Evolutionary conservation across 2,113 vertebrate species (phyloP).

Genomic region (Fukomys damarensis): DNA sequence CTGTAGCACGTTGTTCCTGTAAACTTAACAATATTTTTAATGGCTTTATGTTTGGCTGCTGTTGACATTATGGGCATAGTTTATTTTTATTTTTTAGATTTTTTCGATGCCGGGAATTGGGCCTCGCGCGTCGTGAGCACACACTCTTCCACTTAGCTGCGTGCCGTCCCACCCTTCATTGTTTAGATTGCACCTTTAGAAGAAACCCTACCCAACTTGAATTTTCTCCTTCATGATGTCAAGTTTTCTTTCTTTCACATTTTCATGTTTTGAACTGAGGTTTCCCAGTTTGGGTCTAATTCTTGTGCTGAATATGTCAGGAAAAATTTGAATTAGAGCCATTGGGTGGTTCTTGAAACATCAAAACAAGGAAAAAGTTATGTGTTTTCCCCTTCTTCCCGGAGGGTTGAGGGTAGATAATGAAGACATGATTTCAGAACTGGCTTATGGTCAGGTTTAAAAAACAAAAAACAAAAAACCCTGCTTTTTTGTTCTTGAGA

Average conservation of each 20-base stretch:
- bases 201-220: background rate
- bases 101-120: background rate
- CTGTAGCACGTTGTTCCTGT: conserved; percentile 78
- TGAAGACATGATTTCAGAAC: conserved; percentile 59
- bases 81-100: background rate
- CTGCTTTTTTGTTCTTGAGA: background rate
- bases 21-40: conserved; percentile 67
- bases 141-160: too few species aligned
- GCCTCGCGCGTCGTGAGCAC: too few species aligned
- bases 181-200: background rate
- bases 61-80: background rate
- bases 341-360: conserved; percentile 65
- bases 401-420: conserved; percentile 13
- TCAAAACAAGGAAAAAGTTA: conserved; percentile 59
- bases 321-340: conserved; percentile 24
- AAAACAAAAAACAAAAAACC: background rate
- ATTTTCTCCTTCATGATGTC: background rate
- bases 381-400: background rate
- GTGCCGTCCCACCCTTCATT: too few species aligned
- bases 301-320: conserved; percentile 58
- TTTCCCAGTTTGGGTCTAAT: conserved; percentile 31
- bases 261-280: conserved; percentile 54
- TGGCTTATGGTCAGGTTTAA: background rate
- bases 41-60: conserved; percentile 66
- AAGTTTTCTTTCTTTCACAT: background rate